A percentile compares a stretch with the other conserved stretches of the same genome.
These are phyloP conservation scores for Penaeus indicus DNA, from an alignment of 1,140 invertebrate species.

Conservation along the genomic window DNA sequence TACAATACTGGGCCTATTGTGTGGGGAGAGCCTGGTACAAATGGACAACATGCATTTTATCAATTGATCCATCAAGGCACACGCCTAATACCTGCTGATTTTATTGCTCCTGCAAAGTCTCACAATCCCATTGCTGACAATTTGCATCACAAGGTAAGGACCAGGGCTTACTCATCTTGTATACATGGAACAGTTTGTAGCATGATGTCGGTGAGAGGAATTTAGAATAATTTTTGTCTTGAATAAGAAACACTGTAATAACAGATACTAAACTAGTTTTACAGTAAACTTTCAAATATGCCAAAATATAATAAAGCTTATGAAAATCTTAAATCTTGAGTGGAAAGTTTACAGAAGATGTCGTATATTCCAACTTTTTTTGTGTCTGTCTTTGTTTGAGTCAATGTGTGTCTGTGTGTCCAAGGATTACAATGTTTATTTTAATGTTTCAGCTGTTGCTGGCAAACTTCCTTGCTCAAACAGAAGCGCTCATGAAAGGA, in stretches of 20 bases:
- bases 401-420: slow-evolving; percentile 13
- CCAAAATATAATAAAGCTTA: too few species aligned
- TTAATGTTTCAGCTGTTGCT: slow-evolving; percentile 84
- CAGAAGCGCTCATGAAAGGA: slow-evolving; percentile 96
- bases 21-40: slow-evolving; percentile 98
- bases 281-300: too few species aligned
- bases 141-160: slow-evolving; percentile 77
- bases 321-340: too few species aligned
- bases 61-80: slow-evolving; percentile 90
- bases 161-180: too few species aligned
- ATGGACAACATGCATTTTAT: slow-evolving; percentile 99
- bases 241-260: too few species aligned
- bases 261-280: too few species aligned
- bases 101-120: slow-evolving; percentile 92
- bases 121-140: slow-evolving; percentile 91
- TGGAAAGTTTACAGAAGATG: too few species aligned
- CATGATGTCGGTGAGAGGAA: too few species aligned
- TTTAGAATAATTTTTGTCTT: too few species aligned
- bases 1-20: slow-evolving; percentile 93
- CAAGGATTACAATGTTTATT: slow-evolving; percentile 34
- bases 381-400: too few species aligned
- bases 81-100: slow-evolving; percentile 95
- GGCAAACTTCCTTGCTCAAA: slow-evolving; percentile 98
- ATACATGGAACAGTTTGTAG: too few species aligned
- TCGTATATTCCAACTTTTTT: too few species aligned